Conservation (phyloP, 64 coral and sea anemone species). For the Platygyra sinensis region DNA sequence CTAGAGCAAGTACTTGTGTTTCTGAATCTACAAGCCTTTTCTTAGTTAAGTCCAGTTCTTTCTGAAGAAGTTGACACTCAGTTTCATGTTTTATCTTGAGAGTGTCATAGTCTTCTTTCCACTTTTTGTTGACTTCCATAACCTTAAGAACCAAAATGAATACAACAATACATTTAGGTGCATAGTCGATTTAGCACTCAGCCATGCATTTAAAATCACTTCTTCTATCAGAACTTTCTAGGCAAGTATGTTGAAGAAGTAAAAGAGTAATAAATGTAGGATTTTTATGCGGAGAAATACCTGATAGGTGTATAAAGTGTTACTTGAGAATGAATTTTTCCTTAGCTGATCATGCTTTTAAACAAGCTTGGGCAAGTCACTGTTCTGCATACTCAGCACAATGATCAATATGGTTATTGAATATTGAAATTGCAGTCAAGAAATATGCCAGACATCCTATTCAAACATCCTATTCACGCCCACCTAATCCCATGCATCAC, state of each 20-base stretch:
- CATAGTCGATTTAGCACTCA: too few relatives aligned
- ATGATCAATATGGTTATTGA: too few relatives aligned
- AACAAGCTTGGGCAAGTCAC: background rate
- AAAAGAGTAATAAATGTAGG: background rate
- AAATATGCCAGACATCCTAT: too few relatives aligned
- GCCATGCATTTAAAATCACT: too few relatives aligned
- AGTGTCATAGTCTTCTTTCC: constrained; percentile 87
- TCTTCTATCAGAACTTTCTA: too few relatives aligned
- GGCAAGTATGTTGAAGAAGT: background rate
- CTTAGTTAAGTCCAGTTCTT: constrained; percentile 69
- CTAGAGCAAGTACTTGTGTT: constrained; percentile 83
- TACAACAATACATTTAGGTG: background rate
- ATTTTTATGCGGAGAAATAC: too few relatives aligned
- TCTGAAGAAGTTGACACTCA: constrained; percentile 58
- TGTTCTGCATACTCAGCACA: background rate
- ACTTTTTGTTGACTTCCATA: constrained; percentile 82
- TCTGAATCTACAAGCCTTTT: constrained; percentile 82
- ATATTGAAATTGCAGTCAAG: too few relatives aligned
- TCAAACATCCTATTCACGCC: too few relatives aligned
- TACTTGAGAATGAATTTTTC: too few relatives aligned
- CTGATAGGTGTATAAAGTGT: too few relatives aligned
- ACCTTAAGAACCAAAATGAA: constrained; percentile 48
- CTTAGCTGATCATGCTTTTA: too few relatives aligned
- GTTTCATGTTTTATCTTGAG: constrained; percentile 60
- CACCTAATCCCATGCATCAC: too few relatives aligned